phyloP scores from a whole-genome alignment of 2,888 invertebrate species.

The Caenorhabditis sp. region DNA sequence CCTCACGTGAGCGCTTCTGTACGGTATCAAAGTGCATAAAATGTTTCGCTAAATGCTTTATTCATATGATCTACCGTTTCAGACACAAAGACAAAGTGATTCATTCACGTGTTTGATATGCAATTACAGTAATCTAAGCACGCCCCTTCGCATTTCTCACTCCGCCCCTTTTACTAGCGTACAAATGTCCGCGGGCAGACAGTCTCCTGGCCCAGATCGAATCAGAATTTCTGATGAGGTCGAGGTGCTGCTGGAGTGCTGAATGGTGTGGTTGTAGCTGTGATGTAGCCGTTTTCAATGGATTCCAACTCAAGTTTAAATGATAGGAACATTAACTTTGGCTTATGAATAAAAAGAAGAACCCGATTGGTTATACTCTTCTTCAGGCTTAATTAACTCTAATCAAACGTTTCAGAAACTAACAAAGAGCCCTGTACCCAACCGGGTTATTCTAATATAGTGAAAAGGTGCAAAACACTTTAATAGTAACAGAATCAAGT shows the following conservation, averaged over 20 bases:
- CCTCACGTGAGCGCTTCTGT: slow-evolving; percentile 9
- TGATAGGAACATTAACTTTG: not conserved
- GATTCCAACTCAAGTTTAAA: too few relatives aligned
- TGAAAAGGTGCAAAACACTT: too few relatives aligned
- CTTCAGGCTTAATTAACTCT: not conserved
- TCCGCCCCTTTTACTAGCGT: slow-evolving; percentile 18
- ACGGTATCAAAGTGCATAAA: slow-evolving; percentile 35
- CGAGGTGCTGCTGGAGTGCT: slow-evolving; percentile 1
- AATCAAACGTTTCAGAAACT: slow-evolving; percentile 16
- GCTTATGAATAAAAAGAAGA: slow-evolving; percentile 10
- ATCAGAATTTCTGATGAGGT: slow-evolving; percentile 12
- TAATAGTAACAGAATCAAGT: too few relatives aligned
- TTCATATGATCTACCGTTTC: slow-evolving; percentile 21
- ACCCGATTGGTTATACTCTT: not conserved
- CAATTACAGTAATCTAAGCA: slow-evolving; percentile 10
- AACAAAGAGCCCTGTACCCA: not conserved
- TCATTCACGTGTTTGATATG: slow-evolving; percentile 27
- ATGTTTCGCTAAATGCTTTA: slow-evolving; percentile 8
- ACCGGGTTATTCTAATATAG: too few relatives aligned
- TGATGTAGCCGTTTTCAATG: not conserved
- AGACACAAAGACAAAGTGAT: slow-evolving; percentile 11
- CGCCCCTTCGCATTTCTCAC: slow-evolving; percentile 5
- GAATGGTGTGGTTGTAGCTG: not conserved
- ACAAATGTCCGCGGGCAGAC: slow-evolving; percentile 9
- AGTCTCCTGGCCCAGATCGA: not conserved